Base-by-base conservation (phyloP, 2,113 vertebrate species). In the Cyphotilapia sp. region DNA sequence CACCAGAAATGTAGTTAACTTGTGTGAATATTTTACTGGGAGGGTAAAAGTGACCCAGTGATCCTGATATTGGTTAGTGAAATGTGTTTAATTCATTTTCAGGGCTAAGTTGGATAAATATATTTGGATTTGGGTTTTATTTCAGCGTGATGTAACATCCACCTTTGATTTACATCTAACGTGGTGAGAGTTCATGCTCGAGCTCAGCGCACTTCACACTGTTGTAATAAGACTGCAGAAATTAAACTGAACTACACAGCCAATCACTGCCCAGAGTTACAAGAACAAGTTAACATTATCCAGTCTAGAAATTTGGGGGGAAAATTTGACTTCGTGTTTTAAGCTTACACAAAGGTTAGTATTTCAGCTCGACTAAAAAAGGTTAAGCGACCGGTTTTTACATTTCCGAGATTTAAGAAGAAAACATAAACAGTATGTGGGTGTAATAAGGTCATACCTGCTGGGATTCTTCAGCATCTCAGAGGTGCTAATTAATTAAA, bases 261-360 rank as follows among this genome's bases (percentile, higher is more conserved):
- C 86, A 74, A 51, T 87, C 86, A 82, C 47, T 38, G 42, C 57
- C 14, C n/a, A 47, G 49, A 17, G 12, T 85, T 47, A 78, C 4
- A 10, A 51, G 19, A 83, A 61, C 7, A 11, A 56, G 45, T 76
- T 76, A 29, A 47, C 9, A 11, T 49, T 78, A 19, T 49, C 42
- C 9, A 78, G 71, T 49, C 27, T 47, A 78, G 45, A 49, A 31
- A 31, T 31, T 0, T 76, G 2, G 7, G 27, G 10, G 9, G 3
- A 0, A 47, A 49, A n/a, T 49, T 12, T 5, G 31, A 78, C 9
- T 49, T 78, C 0, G 2, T 76, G 2, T 49, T 49, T 31, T 49
- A 49, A 78, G 71, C 24, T 47, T 49, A 47, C 14, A n/a, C 10
- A 31, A 49, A 29, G 71, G 45, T 31, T 76, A 29, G 45, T 78